Base-by-base conservation (phyloP, 2,797 vertebrate species). In the Poecilia gillii region DNA sequence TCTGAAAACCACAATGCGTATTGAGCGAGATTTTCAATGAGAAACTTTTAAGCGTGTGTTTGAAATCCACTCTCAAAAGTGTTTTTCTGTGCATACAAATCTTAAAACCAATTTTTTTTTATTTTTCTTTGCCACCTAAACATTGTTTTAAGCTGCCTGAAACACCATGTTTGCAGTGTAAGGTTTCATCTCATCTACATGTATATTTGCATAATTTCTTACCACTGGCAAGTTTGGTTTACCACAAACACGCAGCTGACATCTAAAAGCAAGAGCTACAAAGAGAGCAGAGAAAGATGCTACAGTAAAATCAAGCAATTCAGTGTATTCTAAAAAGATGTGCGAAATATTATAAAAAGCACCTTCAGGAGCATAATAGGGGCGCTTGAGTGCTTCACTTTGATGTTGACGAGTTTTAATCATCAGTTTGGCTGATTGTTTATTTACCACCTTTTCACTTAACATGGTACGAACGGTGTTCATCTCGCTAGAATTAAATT, bases 401-500 rank as follows among this genome's bases (percentile, higher is more conserved):
- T 25, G 64, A 41, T 41, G 64, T 41, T 68, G 18, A 41, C 8
- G 12, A 41, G 18, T 39, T 74, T 36, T 53, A 25, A 53, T 53
- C 18, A 74, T 73, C 36, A 2, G 28, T 74, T 55, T 74, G 33
- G 20, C 25, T 45, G 39, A 25, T 71, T 45, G 25, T 71, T 71
- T 71, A 71, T 71, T 43, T 45, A 71, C 68, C 5, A 45, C 18
- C 68, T n/a, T 71, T 45, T 70, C 39, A 14, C 12, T 71, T 14
- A 71, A 71, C 41, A 71, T 71, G 33, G 33, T 39, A 20, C 39
- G 8, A 66, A 66, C 8, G 9, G 6, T 12, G 33, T 39, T 66
- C 80, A 72, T 81, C 59, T 72, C 6, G 6, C 64, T 25, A 13
- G 91, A 89, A 88, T 90, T 14, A 81, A 89, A 84, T 83, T 33